Evolutionary conservation across 2,113 vertebrate species (phyloP), one percentile per base, ranked within the genome.

Genomic region (Cololabis saira): DNA sequence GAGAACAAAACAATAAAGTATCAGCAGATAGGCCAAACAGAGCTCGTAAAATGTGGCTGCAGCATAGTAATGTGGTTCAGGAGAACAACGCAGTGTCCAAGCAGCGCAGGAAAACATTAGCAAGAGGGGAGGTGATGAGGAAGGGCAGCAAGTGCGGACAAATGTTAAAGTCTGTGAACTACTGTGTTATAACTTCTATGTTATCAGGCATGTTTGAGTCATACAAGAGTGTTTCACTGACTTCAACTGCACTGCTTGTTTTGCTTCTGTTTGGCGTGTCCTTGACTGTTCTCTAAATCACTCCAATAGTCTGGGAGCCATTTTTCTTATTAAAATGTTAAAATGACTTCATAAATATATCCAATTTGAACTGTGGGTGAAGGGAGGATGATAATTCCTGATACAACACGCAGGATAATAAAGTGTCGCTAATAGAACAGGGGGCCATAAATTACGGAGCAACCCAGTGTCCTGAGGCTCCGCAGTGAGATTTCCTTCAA

Each of bases 1-100:
- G 1, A 76, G 80, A 41, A 75, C 67, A 74, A 82, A 80, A 74
- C 77, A 67, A 87, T 80, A 83, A 82, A 82, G 15, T 30, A 65
- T 56, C n/a, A 21, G 4, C 72, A 54, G 52, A 72, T 75, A 54
- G 57, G 12, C 42, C 16, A 58, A 76, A 82, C 8, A 41, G 49
- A 71, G 33, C 10, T 45, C 24, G 56, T 77, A 65, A 83, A 84
- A 58, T 40, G 60, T 47, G 22, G 58, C 50, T 11, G 27, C 49
- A 45, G 51, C 48, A 58, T 45, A 69, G 42, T 62, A 51, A 41
- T 17, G 12, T 12, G 14, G 64, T 76, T 64, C 60, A 41, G 67
- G 30, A 54, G 40, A 55, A 30, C 47, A 50, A 21, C 11, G 54
- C 0, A 12, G 54, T 75, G 12, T 21, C 52, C 41, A 73, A 77